Conservation (phyloP, 2,797 vertebrate species). For the Chaenodraco wilsoni region DNA sequence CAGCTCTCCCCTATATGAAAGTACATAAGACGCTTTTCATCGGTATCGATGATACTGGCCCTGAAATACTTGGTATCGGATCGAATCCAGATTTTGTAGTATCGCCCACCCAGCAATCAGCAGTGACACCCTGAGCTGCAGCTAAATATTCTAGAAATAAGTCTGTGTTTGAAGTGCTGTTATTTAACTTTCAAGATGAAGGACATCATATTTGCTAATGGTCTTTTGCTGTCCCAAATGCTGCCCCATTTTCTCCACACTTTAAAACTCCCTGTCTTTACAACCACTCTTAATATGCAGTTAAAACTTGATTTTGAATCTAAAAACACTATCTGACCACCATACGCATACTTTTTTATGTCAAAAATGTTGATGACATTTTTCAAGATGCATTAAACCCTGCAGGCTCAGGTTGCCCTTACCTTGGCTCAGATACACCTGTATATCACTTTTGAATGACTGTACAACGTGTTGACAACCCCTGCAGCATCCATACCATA, state of each 20-base stretch:
- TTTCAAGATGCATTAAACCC: no score
- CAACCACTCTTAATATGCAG: background rate
- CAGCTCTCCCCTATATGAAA: no score
- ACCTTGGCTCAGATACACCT: background rate
- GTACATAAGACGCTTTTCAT: no score
- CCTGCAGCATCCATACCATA: background rate
- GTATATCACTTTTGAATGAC: background rate
- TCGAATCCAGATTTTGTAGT: no score
- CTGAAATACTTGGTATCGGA: no score
- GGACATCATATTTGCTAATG: background rate
- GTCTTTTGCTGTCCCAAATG: background rate
- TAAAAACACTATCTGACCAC: background rate
- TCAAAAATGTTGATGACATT: background rate
- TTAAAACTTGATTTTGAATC: background rate
- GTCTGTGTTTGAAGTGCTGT: background rate
- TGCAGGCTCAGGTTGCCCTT: background rate
- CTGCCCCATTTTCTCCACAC: background rate
- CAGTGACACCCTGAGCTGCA: constrained; percentile 38
- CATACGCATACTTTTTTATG: background rate
- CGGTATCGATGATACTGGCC: no score
- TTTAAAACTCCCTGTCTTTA: background rate
- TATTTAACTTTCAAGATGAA: background rate
- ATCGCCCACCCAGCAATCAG: background rate
- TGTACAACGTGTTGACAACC: background rate
- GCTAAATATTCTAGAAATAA: background rate